These are phyloP conservation scores for Micropoecilia bifurca DNA, from an alignment of 2,797 vertebrate species.

Conservation along the genomic window DNA sequence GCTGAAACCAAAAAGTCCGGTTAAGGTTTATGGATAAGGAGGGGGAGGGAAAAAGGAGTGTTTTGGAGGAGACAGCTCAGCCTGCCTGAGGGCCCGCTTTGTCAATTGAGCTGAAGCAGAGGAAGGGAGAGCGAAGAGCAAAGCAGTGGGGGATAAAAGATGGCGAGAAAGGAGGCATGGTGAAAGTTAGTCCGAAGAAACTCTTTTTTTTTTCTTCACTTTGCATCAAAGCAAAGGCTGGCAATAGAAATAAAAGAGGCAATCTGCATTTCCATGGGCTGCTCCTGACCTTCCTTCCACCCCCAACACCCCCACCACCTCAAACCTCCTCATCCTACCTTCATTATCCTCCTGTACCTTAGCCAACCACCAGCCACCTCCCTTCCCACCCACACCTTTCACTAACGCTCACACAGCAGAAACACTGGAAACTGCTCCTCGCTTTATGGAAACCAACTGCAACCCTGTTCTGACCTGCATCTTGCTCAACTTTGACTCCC, in stretches of 20 bases:
- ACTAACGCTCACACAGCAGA: conserved; percentile 70
- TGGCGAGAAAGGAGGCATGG: conserved; percentile 34
- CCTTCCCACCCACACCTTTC: conserved; percentile 61
- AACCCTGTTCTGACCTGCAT: conserved; percentile 54
- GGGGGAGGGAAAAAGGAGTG: conserved; percentile 15
- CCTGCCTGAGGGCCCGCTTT: conserved; percentile 63
- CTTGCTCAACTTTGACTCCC: conserved; percentile 26
- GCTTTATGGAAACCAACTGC: conserved; percentile 25
- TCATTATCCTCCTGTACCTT: conserved; percentile 47
- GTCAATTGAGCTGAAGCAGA: conserved; percentile 61
- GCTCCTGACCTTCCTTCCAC: conserved; percentile 52
- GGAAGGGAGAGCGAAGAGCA: conserved; percentile 31
- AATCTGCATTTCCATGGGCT: conserved; percentile 84
- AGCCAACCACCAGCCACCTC: conserved; percentile 64
- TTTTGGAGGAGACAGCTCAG: conserved; percentile 44
- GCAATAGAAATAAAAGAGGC: conserved; percentile 77
- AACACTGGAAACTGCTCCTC: conserved; percentile 65
- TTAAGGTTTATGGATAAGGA: conserved; percentile 10
- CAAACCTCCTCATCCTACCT: conserved; percentile 36
- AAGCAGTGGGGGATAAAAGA: conserved; percentile 57
- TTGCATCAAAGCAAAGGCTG: conserved; percentile 80
- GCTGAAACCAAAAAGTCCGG: background rate
- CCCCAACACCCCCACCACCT: conserved; percentile 29
- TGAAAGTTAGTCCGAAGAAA: conserved; percentile 77
- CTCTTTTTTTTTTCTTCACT: conserved; percentile 37